These are phyloP conservation scores for Tadarida brasiliensis DNA, from an alignment of 2,797 vertebrate species.

Conservation along the genomic window DNA sequence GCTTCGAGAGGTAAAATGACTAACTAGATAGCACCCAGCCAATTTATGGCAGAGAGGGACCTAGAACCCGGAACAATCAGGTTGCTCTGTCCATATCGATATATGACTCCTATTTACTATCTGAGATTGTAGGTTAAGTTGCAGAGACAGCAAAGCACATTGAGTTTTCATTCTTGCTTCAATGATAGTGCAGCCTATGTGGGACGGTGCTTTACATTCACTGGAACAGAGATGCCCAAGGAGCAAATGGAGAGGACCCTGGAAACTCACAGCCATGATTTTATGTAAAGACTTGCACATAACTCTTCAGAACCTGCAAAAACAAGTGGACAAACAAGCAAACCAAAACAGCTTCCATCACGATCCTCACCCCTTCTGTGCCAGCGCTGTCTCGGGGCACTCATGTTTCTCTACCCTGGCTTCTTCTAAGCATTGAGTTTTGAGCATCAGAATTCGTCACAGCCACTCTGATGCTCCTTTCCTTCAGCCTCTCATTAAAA, in stretches of 20 bases:
- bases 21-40: background rate
- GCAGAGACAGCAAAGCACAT: background rate
- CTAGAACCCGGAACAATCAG: background rate
- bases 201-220: background rate
- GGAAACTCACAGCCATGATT: background rate
- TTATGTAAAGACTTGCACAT: background rate
- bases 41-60: background rate
- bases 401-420: background rate
- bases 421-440: background rate
- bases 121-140: background rate
- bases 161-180: background rate
- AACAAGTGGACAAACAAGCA: background rate
- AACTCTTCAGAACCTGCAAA: background rate
- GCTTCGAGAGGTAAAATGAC: background rate
- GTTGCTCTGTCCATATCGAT: background rate
- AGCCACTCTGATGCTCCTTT: background rate
- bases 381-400: background rate
- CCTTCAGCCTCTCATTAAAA: background rate
- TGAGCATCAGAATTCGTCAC: slow-evolving; percentile 17
- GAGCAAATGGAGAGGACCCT: background rate
- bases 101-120: background rate
- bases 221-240: background rate
- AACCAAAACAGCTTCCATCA: background rate
- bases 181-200: background rate
- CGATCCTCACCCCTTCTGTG: background rate